Evolutionary conservation across 1,140 invertebrate genomes (phyloP).

Genomic region (Aphidius ervi): DNA sequence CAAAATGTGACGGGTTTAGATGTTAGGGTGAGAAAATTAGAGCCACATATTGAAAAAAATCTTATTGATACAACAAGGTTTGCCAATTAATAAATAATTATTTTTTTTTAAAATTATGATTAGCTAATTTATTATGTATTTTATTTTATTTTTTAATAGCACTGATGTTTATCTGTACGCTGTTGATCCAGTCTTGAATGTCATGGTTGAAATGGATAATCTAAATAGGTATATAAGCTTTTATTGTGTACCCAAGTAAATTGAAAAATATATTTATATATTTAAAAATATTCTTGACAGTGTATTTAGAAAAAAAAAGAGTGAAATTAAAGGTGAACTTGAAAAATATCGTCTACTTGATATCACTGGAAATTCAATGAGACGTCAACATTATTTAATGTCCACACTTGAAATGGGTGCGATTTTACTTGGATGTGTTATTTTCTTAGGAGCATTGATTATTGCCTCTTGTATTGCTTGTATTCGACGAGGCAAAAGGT

Average conservation of each 20-base stretch:
- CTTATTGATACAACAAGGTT: slow-evolving; percentile 55
- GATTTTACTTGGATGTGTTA: slow-evolving; percentile 70
- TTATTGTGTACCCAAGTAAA: background rate
- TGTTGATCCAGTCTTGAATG: slow-evolving; percentile 73
- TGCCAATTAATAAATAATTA: slow-evolving; percentile 57
- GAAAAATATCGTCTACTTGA: slow-evolving; percentile 58
- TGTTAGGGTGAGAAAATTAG: slow-evolving; percentile 71
- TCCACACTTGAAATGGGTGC: slow-evolving; percentile 77
- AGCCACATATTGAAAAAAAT: slow-evolving; percentile 64
- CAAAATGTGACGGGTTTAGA: slow-evolving; percentile 72
- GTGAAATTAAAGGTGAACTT: slow-evolving; percentile 58
- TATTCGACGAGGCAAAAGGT: slow-evolving; percentile 63
- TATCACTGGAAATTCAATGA: slow-evolving; percentile 45
- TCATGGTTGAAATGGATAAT: slow-evolving; percentile 74
- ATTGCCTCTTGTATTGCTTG: slow-evolving; percentile 76
- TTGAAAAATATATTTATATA: slow-evolving; percentile 8
- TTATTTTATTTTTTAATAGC: slow-evolving; percentile 44
- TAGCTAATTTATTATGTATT: slow-evolving; percentile 4
- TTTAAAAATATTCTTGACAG: slow-evolving; percentile 43
- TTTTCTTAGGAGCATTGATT: slow-evolving; percentile 72
- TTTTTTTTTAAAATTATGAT: background rate
- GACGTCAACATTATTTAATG: slow-evolving; percentile 52
- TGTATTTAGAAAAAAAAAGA: slow-evolving; percentile 58
- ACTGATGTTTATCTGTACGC: slow-evolving; percentile 82
- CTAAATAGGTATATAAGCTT: slow-evolving; percentile 63